Evolutionary conservation across 1,140 invertebrate genomes (phyloP), one percentile per base, ranked within the genome.

Genomic region (Anoplolepis gracilipes): DNA sequence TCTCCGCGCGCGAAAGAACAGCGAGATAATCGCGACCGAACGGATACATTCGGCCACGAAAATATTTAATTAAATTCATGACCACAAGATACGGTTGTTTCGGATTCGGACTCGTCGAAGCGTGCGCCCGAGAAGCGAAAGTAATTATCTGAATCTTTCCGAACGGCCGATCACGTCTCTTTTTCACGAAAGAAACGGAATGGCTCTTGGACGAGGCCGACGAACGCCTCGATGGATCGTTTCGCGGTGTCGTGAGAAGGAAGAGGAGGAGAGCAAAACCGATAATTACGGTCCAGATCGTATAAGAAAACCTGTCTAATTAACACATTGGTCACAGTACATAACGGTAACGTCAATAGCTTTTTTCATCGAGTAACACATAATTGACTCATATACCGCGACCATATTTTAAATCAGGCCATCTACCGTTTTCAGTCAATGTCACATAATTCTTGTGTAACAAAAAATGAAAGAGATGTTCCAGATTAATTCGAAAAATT

Each of bases 31-130:
- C 90, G 85, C 88, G 86, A 90, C 91, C 89, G 91, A 92, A 92
- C 84, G 85, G 73, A 90, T 90, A 93, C 92, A 91, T 93, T 93
- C 90, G 90, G 90, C 91, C 92, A 92, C 91, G 91, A 94, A 94
- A 94, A 94, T 94, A 93, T 94, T 94, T 94, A 94, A 94, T 94
- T 94, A 93, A 94, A 94, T 93, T 93, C 92, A 93, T 91, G 87
- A 93, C 93, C 92, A 91, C 93, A 93, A 94, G 92, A 93, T 92
- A 92, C 92, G 92, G 91, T 91, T 91, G 92, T 92, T 93, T 88
- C 91, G 88, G 84, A 76, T 79, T 89, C 86, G 87, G 69, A 84
- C 85, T 62, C 87, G 87, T 65, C 88, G 67, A 86, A 81, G 87
- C 86, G 90, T 81, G 69, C 85, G 64, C 86, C 81, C 76, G 88